Conservation (phyloP, 1,140 invertebrate species). For the Muscidifurax raptorellus region DNA sequence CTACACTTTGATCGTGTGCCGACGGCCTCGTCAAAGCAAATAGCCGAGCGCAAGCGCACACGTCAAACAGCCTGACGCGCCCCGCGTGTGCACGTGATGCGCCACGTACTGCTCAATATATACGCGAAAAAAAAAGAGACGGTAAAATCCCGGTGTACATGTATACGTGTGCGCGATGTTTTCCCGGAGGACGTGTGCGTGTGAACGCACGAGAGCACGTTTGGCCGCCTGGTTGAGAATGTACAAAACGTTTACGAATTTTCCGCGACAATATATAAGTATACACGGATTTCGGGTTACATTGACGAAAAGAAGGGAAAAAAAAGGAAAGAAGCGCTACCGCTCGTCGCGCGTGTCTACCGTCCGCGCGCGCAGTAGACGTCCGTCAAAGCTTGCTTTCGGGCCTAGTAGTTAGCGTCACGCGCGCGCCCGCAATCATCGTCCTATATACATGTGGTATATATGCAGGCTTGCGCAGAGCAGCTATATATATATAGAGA, state of each 20-base stretch:
- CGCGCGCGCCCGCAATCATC: slow-evolving; percentile 13
- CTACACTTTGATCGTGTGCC: background rate
- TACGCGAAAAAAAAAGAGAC: background rate
- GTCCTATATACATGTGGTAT: background rate
- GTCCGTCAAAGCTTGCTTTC: background rate
- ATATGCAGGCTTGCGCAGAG: background rate
- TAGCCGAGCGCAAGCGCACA: background rate
- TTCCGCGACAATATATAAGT: too few species aligned
- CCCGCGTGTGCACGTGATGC: background rate
- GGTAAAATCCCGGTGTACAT: background rate
- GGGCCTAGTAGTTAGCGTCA: slow-evolving; percentile 10
- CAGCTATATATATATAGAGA: background rate
- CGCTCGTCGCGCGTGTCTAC: background rate
- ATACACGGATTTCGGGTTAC: too few species aligned
- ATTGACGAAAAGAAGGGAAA: too few species aligned
- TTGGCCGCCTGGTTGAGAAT: too few species aligned
- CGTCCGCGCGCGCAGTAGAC: too few species aligned
- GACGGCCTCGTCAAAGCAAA: slow-evolving; percentile 15
- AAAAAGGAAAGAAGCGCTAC: too few species aligned
- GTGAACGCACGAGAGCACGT: too few species aligned
- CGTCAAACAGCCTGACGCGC: slow-evolving; percentile 2
- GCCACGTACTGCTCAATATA: too few species aligned
- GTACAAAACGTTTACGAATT: too few species aligned
- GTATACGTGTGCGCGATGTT: too few species aligned
- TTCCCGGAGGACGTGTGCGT: too few species aligned